Evolutionary conservation across 2,113 vertebrate genomes (phyloP).

Genomic region (Scomber colias): DNA sequence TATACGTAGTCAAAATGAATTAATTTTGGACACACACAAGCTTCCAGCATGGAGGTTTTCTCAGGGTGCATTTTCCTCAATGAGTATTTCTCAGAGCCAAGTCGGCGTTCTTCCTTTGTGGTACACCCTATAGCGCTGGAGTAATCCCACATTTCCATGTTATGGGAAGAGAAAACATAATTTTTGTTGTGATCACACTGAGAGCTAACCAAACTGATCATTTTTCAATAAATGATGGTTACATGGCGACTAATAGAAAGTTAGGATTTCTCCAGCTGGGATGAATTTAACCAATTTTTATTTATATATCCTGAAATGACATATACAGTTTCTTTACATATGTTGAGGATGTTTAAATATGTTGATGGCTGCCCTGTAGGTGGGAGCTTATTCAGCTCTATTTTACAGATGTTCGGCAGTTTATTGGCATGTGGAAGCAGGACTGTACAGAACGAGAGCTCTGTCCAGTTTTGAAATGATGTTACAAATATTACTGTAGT

Average conservation of each 20-base stretch:
- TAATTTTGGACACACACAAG: not conserved
- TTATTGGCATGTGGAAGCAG: slow-evolving; percentile 36
- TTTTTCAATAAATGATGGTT: slow-evolving; percentile 29
- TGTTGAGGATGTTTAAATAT: not conserved
- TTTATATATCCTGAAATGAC: slow-evolving; percentile 32
- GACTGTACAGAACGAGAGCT: slow-evolving; percentile 25
- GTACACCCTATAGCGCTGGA: not conserved
- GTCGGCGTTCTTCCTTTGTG: slow-evolving; percentile 12
- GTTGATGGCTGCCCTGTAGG: slow-evolving; percentile 27
- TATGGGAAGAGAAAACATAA: slow-evolving; percentile 17
- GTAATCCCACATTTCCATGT: slow-evolving; percentile 39
- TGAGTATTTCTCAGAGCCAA: slow-evolving; percentile 22
- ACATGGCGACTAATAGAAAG: slow-evolving; percentile 2
- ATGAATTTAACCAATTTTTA: slow-evolving; percentile 12
- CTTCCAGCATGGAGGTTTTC: not conserved
- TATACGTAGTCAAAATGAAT: not conserved
- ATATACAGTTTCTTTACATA: slow-evolving; percentile 21
- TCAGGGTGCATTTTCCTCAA: not conserved
- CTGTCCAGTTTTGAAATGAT: slow-evolving; percentile 42
- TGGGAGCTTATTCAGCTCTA: slow-evolving; percentile 40
- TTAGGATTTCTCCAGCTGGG: slow-evolving; percentile 29
- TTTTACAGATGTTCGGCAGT: slow-evolving; percentile 38
- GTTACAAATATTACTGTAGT: slow-evolving; percentile 35
- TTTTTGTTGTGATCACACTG: slow-evolving; percentile 31
- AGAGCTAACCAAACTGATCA: slow-evolving; percentile 33